Evolutionary conservation across 2,888 invertebrate species (phyloP), one percentile per base, ranked within the genome.

Genomic region (Agrochola circellaris): DNA sequence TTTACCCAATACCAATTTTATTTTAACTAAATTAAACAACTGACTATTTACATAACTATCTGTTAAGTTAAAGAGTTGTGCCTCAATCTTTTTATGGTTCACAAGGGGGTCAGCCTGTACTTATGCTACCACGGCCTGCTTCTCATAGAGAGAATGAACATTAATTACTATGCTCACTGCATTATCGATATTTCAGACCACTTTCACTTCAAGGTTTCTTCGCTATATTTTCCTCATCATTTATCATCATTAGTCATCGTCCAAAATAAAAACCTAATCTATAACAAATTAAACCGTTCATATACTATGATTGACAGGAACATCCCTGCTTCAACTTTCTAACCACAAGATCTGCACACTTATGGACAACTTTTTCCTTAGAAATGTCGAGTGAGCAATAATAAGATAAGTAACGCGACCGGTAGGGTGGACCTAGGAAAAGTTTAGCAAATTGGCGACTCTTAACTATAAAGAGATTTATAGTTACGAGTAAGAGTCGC

Each of bases 351-450:
- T 65, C 48, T 62, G 30, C 51, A 68, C 38, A 65, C 60, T 65
- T 65, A 54, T 54, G 60, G 61, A 75, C 68, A 69, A 82, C 69
- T 73, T 88, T 86, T 87, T 84, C 77, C 77, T 82, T 73, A 51
- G 80, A 75, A 72, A 72, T 62, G 75, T 79, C 51, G 23, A 76
- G 61, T 60, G 66, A 58, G 61, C 30, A 54, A 61, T 75, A 68
- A 71, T 77, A 66, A 68, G 56, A 54, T 34, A 23, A 79, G 26
- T 78, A 62, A 70, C 61, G 56, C 42, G 75, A 62, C 70, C 45
- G 15, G 62, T 20, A 42, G n/a, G 58, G 30, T 51, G n/a, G 5
- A 64, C 51, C n/a, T n/a, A n/a, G n/a, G n/a, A n/a, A n/a, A n/a
- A n/a, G n/a, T n/a, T n/a, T n/a, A n/a, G n/a, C n/a, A n/a, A n/a